phyloP scores from a whole-genome alignment of 2,888 invertebrate species.

The Spodoptera exigua region DNA sequence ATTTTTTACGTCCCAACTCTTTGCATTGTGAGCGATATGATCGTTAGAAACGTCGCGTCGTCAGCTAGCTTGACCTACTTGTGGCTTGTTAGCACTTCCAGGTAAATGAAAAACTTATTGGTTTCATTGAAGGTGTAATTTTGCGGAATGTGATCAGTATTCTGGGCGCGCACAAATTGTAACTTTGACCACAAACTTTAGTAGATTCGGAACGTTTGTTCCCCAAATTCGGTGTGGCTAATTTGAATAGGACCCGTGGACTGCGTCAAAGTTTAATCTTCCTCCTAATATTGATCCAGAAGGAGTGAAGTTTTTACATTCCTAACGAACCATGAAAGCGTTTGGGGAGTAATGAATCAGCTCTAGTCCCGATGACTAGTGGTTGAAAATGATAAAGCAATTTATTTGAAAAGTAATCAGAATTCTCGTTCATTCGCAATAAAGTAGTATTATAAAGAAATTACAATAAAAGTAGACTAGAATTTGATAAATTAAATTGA shows the following conservation, averaged over 20 bases:
- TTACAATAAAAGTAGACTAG: too few relatives aligned
- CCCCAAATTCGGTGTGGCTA: conserved; percentile 67
- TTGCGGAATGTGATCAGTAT: conserved; percentile 64
- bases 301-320: conserved; percentile 79
- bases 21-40: conserved; percentile 58
- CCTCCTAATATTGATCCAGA: conserved; percentile 77
- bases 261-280: conserved; percentile 76
- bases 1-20: conserved; percentile 57
- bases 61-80: conserved; percentile 62
- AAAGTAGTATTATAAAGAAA: too few relatives aligned
- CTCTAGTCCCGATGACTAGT: conserved; percentile 54
- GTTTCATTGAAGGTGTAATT: conserved; percentile 50
- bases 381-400: conserved; percentile 55
- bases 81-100: conserved; percentile 55
- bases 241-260: conserved; percentile 71
- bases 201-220: conserved; percentile 65
- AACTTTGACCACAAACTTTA: conserved; percentile 69
- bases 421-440: conserved; percentile 8
- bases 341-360: conserved; percentile 71
- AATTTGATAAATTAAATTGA: too few relatives aligned
- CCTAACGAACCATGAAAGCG: conserved; percentile 78
- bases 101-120: conserved; percentile 59
- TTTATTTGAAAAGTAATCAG: conserved; percentile 47
- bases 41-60: conserved; percentile 63
- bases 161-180: conserved; percentile 60